Base-by-base conservation (phyloP, 2,113 vertebrate species). In the Drymodes brunneopygia region DNA sequence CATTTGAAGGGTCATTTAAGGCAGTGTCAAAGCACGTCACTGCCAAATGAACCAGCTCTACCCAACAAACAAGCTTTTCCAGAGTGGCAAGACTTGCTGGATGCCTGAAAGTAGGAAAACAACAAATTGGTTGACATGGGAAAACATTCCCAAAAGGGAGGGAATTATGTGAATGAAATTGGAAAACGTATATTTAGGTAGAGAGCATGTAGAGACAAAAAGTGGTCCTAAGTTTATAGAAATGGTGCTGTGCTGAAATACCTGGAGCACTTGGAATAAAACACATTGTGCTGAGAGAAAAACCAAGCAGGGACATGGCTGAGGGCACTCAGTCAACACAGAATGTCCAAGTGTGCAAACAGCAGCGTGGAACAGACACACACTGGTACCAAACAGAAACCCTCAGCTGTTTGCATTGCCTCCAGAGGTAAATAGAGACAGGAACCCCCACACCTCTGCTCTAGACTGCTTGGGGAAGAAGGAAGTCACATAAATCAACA, bases 41-140 rank as follows among this genome's bases (percentile, higher is more conserved):
- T 78, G 78, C 84, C 95, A 94, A 84, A 78, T 44, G 28, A 91
- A 90, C 57, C 79, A 58, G 81, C 66, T 82, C 78, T 66, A 72
- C 90, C 42, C 60, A 92, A 85, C 81, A 73, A 96, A 96, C 94
- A 24, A 8, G 93, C 47, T 97, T 87, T 96, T 95, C 94, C 93
- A 90, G 94, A 88, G 47, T 8, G 4, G 54, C 67, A 16, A 27
- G 90, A 70, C 35, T 47, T 74, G 38, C 64, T 77, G n/a, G 66
- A 58, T 92, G 67, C 44, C 77, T 74, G 9, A 62, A 91, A 97
- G 69, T 4, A 87, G 83, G 73, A 90, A 94, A 93, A 86, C 74
- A 95, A 24, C 64, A 9, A 9, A 57, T 8, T 66, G 66, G 33
- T 4, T 92, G 42, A 77, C 74, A 73, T 70, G 87, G 85, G 71